Base-by-base conservation (phyloP, 64 coral and sea anemone genomes). In the Montipora efflorescens region DNA sequence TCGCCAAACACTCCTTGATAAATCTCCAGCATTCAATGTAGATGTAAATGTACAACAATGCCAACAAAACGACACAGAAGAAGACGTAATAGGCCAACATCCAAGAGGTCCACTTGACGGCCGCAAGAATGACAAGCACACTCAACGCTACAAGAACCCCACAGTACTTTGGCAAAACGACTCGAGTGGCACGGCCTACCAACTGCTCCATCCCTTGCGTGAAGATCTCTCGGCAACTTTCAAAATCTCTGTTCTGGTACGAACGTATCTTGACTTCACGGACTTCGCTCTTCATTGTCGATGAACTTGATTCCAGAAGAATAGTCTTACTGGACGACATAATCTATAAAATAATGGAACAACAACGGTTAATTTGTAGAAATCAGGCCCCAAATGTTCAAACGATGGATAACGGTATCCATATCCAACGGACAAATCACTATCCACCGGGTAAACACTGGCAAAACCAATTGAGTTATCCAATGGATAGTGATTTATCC, bases 141-240 rank as follows among this genome's bases (percentile, higher is more conserved):
- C 75, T 45, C 69, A 97, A 70, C 8, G 62, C 74, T 28, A 69
- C 23, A 8, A 93, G 93, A 77, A 79, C 47, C 72, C 77, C 89
- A 43, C 91, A 91, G 72, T 80, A 97, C 43, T 77, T 57, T 85
- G 96, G 96, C 57, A 83, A 92, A 15, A 95, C 96, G 44, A 70
- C 14, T 28, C 58, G 74, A 53, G 91, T 91, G 4, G 92, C 67
- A 13, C 87, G 71, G 48, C 36, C 79, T 16, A 89, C 77, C 0
- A 94, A 74, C 15, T 84, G 83, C 7, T 94, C 71, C 88, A 97
- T 92, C 76, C 89, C 96, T 84, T 89, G 91, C 2, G 77, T 83
- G 59, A 97, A 97, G 70, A 97, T 81, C 25, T 95, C 93, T 55
- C 84, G 57, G 79, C 96, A 97, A n/a, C 36, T 5, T 14, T 78